These are phyloP conservation scores for Abrostola tripartita DNA, from an alignment of 2,888 invertebrate species.

Conservation along the genomic window DNA sequence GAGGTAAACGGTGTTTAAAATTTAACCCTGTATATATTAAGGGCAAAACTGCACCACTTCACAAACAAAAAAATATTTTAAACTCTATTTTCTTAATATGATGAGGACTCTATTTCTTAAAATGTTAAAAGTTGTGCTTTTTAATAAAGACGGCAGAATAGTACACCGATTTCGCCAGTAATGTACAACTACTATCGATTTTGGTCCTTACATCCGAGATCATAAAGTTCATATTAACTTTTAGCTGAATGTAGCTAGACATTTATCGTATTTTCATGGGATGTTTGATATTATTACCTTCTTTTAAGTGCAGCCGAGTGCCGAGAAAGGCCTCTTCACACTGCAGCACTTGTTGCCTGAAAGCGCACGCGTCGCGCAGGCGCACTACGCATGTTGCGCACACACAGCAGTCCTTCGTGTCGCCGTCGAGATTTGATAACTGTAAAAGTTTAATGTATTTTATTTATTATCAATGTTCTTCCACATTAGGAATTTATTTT, in stretches of 20 bases:
- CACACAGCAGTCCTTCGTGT: constrained; percentile 68
- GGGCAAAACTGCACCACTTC: too few relatives aligned
- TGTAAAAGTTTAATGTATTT: constrained; percentile 39
- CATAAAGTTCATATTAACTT: neutral
- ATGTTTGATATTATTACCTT: constrained; percentile 65
- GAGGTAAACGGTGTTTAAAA: too few relatives aligned
- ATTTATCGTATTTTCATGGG: constrained; percentile 7
- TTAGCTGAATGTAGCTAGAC: neutral
- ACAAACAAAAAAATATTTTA: too few relatives aligned
- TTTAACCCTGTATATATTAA: too few relatives aligned
- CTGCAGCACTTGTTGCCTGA: constrained; percentile 74
- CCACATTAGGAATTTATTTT: too few relatives aligned
- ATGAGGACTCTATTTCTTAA: too few relatives aligned
- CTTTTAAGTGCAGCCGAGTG: constrained; percentile 64
- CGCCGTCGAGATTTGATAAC: constrained; percentile 75
- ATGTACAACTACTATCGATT: neutral
- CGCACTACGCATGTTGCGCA: constrained; percentile 79
- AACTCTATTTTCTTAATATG: too few relatives aligned
- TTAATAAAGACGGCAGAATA: too few relatives aligned
- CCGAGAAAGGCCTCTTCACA: constrained; percentile 75
- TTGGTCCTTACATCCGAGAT: neutral
- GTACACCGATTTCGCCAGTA: too few relatives aligned
- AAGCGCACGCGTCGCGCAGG: constrained; percentile 72
- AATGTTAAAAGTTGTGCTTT: too few relatives aligned
- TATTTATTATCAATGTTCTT: too few relatives aligned